Conservation (phyloP, 1,140 invertebrate species). For the Pteromalus puparum region DNA sequence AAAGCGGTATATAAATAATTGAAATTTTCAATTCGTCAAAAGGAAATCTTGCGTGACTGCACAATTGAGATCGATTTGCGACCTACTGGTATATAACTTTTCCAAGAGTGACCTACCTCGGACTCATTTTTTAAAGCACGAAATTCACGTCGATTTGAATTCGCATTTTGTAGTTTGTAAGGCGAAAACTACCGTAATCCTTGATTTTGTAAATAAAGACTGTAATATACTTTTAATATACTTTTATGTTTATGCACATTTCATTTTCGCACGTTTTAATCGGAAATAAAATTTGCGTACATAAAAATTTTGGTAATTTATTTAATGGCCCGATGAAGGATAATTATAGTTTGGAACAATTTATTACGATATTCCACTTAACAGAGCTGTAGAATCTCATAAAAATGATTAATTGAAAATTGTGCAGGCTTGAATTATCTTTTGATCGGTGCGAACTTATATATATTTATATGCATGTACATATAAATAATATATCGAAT, state of each 20-base stretch:
- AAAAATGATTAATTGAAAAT: neutral
- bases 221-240: neutral
- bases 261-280: neutral
- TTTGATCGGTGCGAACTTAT: neutral
- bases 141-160: constrained; percentile 31
- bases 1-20: too few relatives aligned
- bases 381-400: too few relatives aligned
- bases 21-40: too few relatives aligned
- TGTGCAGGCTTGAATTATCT: neutral
- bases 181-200: constrained; percentile 1
- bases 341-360: neutral
- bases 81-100: neutral
- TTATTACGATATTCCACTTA: too few relatives aligned
- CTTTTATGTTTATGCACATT: neutral
- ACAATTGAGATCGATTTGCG: neutral
- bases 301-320: neutral
- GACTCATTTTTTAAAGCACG: constrained; percentile 20
- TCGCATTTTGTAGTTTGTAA: constrained; percentile 36
- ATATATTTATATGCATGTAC: neutral
- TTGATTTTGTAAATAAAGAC: constrained; percentile 7
- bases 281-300: neutral
- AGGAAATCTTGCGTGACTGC: neutral
- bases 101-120: constrained; percentile 10
- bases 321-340: neutral
- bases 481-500: constrained; percentile 39